Evolutionary conservation across 2,113 vertebrate genomes (phyloP).

Genomic region (Hystrix brachyura): DNA sequence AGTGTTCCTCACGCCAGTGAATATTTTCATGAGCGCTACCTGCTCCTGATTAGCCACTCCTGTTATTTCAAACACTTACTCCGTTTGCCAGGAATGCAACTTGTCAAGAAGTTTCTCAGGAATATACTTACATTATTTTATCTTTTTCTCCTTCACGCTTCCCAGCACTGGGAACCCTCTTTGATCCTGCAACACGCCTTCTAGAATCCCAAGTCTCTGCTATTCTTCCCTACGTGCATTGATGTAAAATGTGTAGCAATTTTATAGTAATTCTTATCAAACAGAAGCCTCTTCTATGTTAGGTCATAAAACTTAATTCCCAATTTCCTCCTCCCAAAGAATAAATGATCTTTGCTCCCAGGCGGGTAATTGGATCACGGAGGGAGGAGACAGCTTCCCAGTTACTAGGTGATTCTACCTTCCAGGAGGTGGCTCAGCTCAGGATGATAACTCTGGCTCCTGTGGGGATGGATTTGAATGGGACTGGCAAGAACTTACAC

Average conservation of each 20-base stretch:
- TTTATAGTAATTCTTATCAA: constrained; percentile 72
- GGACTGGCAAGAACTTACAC: background rate
- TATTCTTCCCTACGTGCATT: background rate
- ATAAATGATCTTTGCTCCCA: constrained; percentile 72
- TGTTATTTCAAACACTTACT: constrained; percentile 36
- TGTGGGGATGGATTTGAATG: background rate
- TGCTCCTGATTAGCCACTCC: background rate
- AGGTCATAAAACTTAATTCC: constrained; percentile 78
- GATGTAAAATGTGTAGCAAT: constrained; percentile 45
- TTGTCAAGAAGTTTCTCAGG: background rate
- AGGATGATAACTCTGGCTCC: background rate
- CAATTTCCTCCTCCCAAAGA: constrained; percentile 76
- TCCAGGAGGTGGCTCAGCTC: background rate
- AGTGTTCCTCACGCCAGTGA: background rate
- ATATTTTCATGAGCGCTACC: background rate
- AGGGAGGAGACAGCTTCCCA: constrained; percentile 41
- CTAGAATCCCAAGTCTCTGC: constrained; percentile 30
- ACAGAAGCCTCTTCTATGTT: constrained; percentile 72
- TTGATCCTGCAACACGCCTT: background rate
- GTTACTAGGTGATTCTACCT: constrained; percentile 62
- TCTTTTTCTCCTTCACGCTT: background rate
- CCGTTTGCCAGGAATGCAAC: background rate
- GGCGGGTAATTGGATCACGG: constrained; percentile 60
- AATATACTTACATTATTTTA: background rate
- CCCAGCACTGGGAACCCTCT: background rate